Conservation (phyloP, 2,113 vertebrate genomes). For the Lethenteron camtschaticum region DNA sequence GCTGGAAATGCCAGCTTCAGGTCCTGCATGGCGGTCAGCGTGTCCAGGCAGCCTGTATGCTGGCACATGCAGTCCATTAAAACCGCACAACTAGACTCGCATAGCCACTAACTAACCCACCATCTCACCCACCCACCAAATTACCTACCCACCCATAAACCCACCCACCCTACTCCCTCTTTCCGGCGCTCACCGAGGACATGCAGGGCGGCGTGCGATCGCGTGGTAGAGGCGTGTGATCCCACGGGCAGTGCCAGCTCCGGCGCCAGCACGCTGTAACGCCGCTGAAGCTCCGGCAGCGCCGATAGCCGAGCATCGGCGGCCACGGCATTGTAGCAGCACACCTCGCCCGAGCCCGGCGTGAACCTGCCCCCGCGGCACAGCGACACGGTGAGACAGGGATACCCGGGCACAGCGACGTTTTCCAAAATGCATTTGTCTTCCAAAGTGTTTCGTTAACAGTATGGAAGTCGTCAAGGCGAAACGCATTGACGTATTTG, state of each 20-base stretch:
- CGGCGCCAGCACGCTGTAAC: slow-evolving; percentile 79
- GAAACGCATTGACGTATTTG: too few relatives aligned
- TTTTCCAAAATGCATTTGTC: neutral
- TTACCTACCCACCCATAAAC: too few relatives aligned
- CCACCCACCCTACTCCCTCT: too few relatives aligned
- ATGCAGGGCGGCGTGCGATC: slow-evolving; percentile 85
- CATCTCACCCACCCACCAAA: too few relatives aligned
- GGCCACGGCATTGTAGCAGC: slow-evolving; percentile 92
- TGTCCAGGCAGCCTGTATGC: slow-evolving; percentile 68
- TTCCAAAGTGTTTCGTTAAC: neutral
- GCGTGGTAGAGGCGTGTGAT: slow-evolving; percentile 65
- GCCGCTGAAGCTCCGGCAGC: slow-evolving; percentile 52
- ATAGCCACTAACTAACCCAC: too few relatives aligned
- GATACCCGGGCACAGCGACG: too few relatives aligned
- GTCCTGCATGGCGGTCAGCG: slow-evolving; percentile 87
- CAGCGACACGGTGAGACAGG: too few relatives aligned
- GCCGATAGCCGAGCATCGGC: slow-evolving; percentile 75
- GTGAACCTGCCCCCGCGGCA: slow-evolving; percentile 34
- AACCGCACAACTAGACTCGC: too few relatives aligned
- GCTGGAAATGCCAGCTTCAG: slow-evolving; percentile 77
- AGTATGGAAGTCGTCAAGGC: too few relatives aligned
- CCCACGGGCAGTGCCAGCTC: slow-evolving; percentile 78
- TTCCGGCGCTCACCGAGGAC: slow-evolving; percentile 46
- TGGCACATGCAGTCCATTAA: neutral
- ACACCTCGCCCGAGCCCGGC: slow-evolving; percentile 52